Evolutionary conservation across 1,140 invertebrate genomes (phyloP).

Genomic region (Hycleus cichorii): DNA sequence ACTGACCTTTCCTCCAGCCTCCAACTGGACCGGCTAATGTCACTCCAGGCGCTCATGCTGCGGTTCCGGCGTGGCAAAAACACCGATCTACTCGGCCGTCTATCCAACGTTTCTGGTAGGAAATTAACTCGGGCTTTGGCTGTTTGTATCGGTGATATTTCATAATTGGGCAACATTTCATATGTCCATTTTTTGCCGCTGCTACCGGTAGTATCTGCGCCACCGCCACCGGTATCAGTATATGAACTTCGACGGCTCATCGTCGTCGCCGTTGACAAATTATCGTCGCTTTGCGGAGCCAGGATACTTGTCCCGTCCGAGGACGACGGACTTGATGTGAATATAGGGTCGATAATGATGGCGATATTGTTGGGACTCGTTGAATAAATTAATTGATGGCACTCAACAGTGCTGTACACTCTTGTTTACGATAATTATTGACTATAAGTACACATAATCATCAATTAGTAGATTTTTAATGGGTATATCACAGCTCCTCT

Average conservation of each 20-base stretch:
- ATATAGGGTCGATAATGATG: constrained; percentile 5
- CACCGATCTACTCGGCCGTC: constrained; percentile 50
- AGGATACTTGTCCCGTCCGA: constrained; percentile 23
- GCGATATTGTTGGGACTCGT: not conserved
- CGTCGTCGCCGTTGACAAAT: constrained; percentile 12
- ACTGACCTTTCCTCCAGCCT: constrained; percentile 71
- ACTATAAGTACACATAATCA: too few species aligned
- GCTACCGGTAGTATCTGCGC: constrained; percentile 11
- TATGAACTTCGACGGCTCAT: constrained; percentile 26
- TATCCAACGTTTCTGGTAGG: constrained; percentile 54
- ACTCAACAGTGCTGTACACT: too few species aligned
- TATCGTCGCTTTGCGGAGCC: constrained; percentile 21
- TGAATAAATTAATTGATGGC: not conserved
- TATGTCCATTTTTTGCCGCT: constrained; percentile 44
- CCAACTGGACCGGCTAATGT: constrained; percentile 71
- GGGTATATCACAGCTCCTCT: too few species aligned
- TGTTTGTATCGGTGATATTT: constrained; percentile 36
- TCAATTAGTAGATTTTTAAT: too few species aligned
- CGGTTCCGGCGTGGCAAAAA: constrained; percentile 49
- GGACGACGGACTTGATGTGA: not conserved
- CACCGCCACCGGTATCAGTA: constrained; percentile 39
- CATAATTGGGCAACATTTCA: constrained; percentile 47
- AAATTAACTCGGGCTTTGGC: constrained; percentile 56
- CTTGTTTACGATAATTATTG: too few species aligned
- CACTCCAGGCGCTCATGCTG: constrained; percentile 81